These are phyloP conservation scores for Stegophylla sp. DNA, from an alignment of 2,888 invertebrate genomes.

Conservation along the genomic window DNA sequence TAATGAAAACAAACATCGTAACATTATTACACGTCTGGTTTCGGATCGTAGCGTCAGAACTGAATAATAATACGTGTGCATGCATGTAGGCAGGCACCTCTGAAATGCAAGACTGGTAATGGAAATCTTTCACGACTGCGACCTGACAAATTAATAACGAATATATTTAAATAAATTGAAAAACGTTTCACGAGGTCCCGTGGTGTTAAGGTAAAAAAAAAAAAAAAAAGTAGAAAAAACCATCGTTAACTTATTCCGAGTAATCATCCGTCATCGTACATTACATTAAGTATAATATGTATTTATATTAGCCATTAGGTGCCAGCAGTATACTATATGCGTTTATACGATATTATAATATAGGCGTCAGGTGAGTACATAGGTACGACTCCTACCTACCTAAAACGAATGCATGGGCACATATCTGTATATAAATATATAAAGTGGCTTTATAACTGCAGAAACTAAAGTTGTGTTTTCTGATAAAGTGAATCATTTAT, in stretches of 20 bases:
- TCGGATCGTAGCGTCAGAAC: not conserved
- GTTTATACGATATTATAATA: no score
- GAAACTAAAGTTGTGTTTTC: no score
- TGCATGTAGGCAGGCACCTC: not conserved
- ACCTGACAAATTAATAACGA: conserved; percentile 35
- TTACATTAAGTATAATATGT: not conserved
- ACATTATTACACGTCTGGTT: conserved; percentile 9
- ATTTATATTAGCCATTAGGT: no score
- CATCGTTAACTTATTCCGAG: not conserved
- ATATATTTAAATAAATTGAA: conserved; percentile 36
- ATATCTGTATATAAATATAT: no score
- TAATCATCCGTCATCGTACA: conserved; percentile 6
- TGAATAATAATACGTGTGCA: not conserved
- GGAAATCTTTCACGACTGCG: not conserved
- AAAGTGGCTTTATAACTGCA: no score
- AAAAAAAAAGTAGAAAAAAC: not conserved
- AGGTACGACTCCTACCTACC: no score
- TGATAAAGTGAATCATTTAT: no score
- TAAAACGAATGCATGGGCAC: no score
- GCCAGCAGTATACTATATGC: no score
- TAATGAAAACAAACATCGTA: conserved; percentile 15
- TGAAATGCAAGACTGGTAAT: not conserved
- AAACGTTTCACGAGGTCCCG: conserved; percentile 21
- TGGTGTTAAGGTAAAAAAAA: not conserved
- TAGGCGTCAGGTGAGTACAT: no score